phyloP scores from a whole-genome alignment of 2,113 vertebrate genomes.

The Sterrhoptilus dennistouni region DNA sequence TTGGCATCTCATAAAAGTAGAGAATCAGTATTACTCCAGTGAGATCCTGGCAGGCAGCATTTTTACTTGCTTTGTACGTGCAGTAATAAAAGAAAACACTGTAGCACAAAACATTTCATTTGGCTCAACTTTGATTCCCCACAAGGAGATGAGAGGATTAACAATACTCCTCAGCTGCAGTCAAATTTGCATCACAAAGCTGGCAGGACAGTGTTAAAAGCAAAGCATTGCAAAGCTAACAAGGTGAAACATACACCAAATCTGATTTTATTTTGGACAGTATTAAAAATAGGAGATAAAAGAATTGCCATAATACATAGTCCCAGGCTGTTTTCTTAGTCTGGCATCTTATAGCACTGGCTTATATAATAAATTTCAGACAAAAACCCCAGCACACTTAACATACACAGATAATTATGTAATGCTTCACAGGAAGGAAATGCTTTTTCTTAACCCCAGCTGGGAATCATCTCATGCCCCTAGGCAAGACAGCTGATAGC shows the following conservation, averaged over 20 bases:
- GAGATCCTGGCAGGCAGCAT: neutral
- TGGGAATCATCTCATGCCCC: neutral
- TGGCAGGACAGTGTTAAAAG: slow-evolving; percentile 24
- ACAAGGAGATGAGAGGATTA: slow-evolving; percentile 50
- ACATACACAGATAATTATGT: neutral
- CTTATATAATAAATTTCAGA: slow-evolving; percentile 28
- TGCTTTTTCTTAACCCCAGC: neutral
- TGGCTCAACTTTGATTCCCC: slow-evolving; percentile 20
- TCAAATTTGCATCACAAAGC: slow-evolving; percentile 5
- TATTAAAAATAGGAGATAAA: neutral
- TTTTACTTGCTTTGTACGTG: neutral
- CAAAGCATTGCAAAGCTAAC: neutral
- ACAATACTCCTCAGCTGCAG: slow-evolving; percentile 18
- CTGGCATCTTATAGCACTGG: neutral
- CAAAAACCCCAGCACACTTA: neutral
- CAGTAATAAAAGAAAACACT: neutral
- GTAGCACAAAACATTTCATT: neutral
- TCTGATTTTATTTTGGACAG: neutral
- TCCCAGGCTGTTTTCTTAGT: neutral
- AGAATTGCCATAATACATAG: neutral
- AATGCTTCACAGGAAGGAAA: slow-evolving; percentile 41
- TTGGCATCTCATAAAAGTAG: neutral
- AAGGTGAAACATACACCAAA: neutral
- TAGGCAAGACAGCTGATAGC: slow-evolving; percentile 41
- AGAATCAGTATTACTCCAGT: neutral